Base-by-base conservation (phyloP, 37 sponge, comb jelly and placozoan genomes). In the Sycon ciliatum region DNA sequence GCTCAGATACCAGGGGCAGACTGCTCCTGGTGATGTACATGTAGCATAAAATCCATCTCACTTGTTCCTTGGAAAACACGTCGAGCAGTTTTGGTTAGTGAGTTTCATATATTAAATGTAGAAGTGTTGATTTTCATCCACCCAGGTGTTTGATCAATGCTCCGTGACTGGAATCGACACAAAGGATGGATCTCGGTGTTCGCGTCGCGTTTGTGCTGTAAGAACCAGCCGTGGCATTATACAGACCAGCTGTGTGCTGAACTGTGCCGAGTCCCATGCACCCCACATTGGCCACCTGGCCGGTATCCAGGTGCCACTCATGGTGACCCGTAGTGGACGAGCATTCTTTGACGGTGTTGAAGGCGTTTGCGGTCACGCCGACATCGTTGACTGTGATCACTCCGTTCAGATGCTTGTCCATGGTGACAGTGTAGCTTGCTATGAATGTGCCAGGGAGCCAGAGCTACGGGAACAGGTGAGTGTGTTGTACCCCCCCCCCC, bases 241-340 rank as follows among this genome's bases (percentile, higher is more conserved):
- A 33, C 56, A 83, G 56, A 82, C 84, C 65, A 84, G 83, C 35
- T 58, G 73, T 30, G 80, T 87, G 32, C 69, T 89, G 54, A 84
- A 84, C 76, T 84, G 85, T 64, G 76, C 80, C 16, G 89, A 86
- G 13, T 18, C 16, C 52, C 16, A 16, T 9, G 52, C 52, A 16
- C 52, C n/a, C n/a, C n/a, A n/a, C n/a, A n/a, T n/a, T n/a, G n/a
- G n/a, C n/a, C n/a, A n/a, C n/a, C n/a, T n/a, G n/a, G n/a, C n/a
- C n/a, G n/a, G n/a, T n/a, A n/a, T n/a, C n/a, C n/a, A n/a, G n/a
- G n/a, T n/a, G n/a, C n/a, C n/a, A n/a, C n/a, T n/a, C n/a, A n/a
- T n/a, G n/a, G n/a, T n/a, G n/a, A n/a, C n/a, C n/a, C n/a, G n/a
- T n/a, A n/a, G n/a, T n/a, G n/a, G n/a, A n/a, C n/a, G n/a, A n/a